These are phyloP conservation scores for Metallyticus violacea DNA, from an alignment of 2,888 invertebrate species.

Conservation along the genomic window DNA sequence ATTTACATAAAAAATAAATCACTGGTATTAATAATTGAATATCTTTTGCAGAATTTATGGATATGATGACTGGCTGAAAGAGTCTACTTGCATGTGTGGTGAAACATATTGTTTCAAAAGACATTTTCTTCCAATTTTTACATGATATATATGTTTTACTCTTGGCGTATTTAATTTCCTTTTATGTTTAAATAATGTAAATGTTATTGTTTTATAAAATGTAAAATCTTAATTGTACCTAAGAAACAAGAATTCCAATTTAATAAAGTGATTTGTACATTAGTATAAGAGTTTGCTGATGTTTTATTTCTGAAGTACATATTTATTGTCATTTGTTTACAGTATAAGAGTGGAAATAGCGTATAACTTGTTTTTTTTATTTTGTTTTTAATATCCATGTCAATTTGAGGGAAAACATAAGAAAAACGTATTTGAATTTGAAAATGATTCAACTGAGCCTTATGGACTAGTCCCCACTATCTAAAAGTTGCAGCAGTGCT, in stretches of 20 bases:
- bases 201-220: not conserved
- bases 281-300: not conserved
- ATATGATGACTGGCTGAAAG: constrained; percentile 81
- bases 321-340: no score
- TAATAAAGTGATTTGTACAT: not conserved
- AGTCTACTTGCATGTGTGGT: not conserved
- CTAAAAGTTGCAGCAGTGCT: no score
- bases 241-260: not conserved
- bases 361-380: no score
- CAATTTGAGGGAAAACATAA: no score
- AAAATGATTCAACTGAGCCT: no score
- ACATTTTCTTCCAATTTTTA: constrained; percentile 13
- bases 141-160: not conserved
- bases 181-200: not conserved
- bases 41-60: constrained; percentile 83
- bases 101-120: constrained; percentile 16
- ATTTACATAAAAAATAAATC: no score
- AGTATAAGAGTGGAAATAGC: no score
- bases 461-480: no score
- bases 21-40: constrained; percentile 1
- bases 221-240: not conserved
- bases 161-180: not conserved
- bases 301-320: no score
- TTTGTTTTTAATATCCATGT: no score
- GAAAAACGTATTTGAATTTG: no score